Conservation (phyloP, 2,797 vertebrate genomes). For the Bradypodion ventrale region DNA sequence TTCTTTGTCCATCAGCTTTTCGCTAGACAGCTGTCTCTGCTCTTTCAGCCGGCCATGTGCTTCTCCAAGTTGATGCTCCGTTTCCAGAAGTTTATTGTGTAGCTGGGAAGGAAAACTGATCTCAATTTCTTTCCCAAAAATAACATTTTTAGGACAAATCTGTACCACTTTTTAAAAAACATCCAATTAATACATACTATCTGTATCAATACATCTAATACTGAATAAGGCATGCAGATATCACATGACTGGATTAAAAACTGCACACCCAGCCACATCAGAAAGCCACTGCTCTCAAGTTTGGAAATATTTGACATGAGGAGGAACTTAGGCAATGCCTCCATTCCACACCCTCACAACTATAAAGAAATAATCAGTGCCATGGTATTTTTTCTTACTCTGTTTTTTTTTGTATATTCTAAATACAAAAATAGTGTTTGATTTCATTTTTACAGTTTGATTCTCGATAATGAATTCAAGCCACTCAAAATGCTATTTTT, state of each 20-base stretch:
- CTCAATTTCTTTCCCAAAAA: slow-evolving; percentile 2
- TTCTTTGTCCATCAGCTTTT: slow-evolving; percentile 96
- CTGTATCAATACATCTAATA: background rate
- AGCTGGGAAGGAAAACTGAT: slow-evolving; percentile 75
- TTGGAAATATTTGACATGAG: background rate
- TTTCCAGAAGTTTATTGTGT: slow-evolving; percentile 92
- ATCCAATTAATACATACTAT: background rate
- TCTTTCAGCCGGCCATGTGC: slow-evolving; percentile 94
- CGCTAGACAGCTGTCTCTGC: slow-evolving; percentile 94
- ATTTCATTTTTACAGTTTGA: background rate
- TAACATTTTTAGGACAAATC: background rate
- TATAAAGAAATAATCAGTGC: background rate
- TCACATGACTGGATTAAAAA: background rate
- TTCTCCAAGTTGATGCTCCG: slow-evolving; percentile 93
- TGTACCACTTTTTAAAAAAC: no score
- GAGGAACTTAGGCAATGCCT: background rate
- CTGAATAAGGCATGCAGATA: background rate
- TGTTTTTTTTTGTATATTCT: background rate
- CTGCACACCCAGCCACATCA: background rate
- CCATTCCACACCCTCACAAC: background rate
- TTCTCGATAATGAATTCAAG: background rate
- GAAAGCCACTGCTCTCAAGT: background rate
- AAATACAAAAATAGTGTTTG: background rate
- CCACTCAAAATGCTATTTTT: background rate
- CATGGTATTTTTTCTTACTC: background rate